Evolutionary conservation across 2,113 vertebrate species (phyloP).

Genomic region (Thinocorus orbignyianus): DNA sequence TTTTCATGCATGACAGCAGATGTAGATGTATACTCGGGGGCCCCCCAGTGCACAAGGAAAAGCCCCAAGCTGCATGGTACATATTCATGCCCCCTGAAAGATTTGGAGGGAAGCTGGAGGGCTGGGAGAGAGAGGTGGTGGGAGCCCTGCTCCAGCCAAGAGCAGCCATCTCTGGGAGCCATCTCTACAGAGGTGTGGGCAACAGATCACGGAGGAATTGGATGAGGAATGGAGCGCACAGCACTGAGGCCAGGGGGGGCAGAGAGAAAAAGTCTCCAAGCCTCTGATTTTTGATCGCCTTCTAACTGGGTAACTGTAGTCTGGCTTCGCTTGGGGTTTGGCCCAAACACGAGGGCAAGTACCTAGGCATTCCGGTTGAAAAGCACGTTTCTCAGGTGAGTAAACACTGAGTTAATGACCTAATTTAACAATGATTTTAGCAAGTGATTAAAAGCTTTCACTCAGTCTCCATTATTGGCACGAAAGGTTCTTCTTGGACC

Average conservation of each 20-base stretch:
- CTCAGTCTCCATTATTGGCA: background rate
- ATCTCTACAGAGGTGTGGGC: background rate
- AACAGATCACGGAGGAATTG: background rate
- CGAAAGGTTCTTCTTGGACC: background rate
- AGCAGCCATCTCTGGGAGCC: background rate
- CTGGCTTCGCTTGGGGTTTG: background rate
- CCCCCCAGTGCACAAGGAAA: background rate
- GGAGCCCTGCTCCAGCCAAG: background rate
- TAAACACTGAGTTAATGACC: background rate
- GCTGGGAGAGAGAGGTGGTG: background rate
- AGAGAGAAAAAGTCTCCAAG: background rate
- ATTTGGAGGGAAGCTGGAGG: background rate
- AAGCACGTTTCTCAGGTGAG: background rate
- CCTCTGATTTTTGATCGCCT: background rate
- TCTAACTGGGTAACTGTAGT: background rate
- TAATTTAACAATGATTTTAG: background rate
- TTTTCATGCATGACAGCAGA: background rate
- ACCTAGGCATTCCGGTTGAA: background rate
- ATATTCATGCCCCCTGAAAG: background rate
- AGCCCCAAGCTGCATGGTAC: background rate
- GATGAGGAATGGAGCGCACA: background rate
- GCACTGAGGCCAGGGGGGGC: background rate
- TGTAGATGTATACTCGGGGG: background rate
- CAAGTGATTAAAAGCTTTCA: background rate
- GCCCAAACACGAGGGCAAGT: background rate